A percentile compares a stretch with the other conserved stretches of the same genome.
Evolutionary conservation across 2,888 invertebrate genomes (phyloP).

Genomic region (Bibio marci): DNA sequence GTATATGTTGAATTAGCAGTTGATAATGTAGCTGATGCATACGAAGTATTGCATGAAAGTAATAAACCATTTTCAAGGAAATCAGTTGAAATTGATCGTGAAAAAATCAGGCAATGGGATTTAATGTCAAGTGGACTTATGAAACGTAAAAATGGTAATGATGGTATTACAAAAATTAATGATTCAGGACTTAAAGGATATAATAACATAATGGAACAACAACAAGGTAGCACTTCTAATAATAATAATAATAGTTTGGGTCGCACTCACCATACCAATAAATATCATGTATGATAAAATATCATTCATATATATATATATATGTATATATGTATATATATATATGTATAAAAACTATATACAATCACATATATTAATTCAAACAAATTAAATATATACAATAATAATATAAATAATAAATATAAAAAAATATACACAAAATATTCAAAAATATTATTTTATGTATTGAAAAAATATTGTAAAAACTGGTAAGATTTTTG

Average conservation of each 20-base stretch:
- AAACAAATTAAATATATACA: too few relatives aligned
- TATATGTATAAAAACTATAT: too few relatives aligned
- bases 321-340: too few relatives aligned
- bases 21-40: slow-evolving; percentile 17
- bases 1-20: slow-evolving; percentile 34
- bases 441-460: too few relatives aligned
- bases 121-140: slow-evolving; percentile 68
- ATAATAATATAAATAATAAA: too few relatives aligned
- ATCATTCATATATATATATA: too few relatives aligned
- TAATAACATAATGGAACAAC: slow-evolving; percentile 25
- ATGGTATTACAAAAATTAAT: slow-evolving; percentile 29
- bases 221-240: slow-evolving; percentile 9
- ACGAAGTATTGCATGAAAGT: slow-evolving; percentile 25
- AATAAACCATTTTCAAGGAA: slow-evolving; percentile 21
- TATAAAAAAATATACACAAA: too few relatives aligned
- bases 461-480: too few relatives aligned
- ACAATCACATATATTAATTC: too few relatives aligned
- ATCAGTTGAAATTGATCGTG: slow-evolving; percentile 57
- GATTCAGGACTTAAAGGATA: slow-evolving; percentile 23
- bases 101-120: slow-evolving; percentile 77
- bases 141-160: slow-evolving; percentile 31
- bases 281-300: slow-evolving; percentile 3
- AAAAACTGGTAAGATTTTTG: too few relatives aligned
- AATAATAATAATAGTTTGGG: slow-evolving; percentile 13
- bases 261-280: slow-evolving; percentile 3